Percentiles rank a stretch among this genome's conserved stretches.
Conservation (phyloP, 1,140 invertebrate genomes). For the Cepaea nemoralis region DNA sequence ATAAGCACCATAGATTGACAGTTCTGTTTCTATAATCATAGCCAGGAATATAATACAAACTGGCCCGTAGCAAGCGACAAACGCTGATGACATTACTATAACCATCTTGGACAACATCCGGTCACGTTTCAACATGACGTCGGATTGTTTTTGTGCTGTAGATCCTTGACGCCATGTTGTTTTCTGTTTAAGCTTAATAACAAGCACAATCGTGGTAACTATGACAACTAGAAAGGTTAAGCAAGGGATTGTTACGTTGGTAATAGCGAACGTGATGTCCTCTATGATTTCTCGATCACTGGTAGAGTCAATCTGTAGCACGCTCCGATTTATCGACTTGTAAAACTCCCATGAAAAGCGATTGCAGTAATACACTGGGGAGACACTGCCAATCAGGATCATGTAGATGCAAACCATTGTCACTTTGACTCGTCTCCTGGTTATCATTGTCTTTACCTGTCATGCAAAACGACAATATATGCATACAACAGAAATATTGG, state of each 20-base stretch:
- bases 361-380: slow-evolving; percentile 7
- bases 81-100: background rate
- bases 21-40: background rate
- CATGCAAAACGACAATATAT: too few species aligned
- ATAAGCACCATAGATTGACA: slow-evolving; percentile 1
- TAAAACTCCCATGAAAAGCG: background rate
- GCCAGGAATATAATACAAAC: slow-evolving; percentile 17
- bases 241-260: background rate
- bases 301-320: background rate
- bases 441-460: background rate
- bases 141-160: background rate
- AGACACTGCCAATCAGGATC: background rate
- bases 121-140: slow-evolving; percentile 3
- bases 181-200: background rate
- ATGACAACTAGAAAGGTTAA: slow-evolving; percentile 2
- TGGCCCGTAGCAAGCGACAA: slow-evolving; percentile 5
- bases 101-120: slow-evolving; percentile 21
- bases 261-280: background rate
- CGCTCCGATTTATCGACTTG: background rate
- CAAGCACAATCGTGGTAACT: background rate
- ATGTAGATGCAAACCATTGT: background rate
- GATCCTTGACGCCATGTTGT: background rate
- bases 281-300: background rate
- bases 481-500: too few species aligned
- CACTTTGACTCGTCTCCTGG: background rate